Conservation (phyloP, 1,140 invertebrate genomes). For the Acyrthosiphon pisum region DNA sequence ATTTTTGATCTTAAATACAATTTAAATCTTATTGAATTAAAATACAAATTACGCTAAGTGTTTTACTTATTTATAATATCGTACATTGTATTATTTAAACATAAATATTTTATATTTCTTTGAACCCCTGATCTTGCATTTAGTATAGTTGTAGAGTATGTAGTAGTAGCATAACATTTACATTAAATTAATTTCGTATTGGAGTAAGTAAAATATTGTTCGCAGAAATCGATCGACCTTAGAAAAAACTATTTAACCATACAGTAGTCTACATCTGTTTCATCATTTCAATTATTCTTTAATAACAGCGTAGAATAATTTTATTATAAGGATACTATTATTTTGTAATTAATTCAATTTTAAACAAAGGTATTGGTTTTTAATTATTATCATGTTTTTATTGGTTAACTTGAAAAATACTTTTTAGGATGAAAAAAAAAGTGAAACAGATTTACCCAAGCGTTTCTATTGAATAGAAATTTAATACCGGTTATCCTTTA, state of each 20-base stretch:
- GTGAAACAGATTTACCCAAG: not conserved
- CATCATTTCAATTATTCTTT: not conserved
- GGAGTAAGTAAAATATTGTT: not conserved
- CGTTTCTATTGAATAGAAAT: not conserved
- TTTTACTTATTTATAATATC: not conserved
- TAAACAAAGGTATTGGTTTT: not conserved
- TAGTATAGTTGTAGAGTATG: not conserved
- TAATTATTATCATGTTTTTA: not conserved
- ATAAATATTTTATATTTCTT: not conserved
- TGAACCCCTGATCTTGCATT: not conserved
- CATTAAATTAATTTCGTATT: constrained; percentile 19
- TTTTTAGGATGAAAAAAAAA: not conserved
- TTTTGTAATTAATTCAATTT: not conserved
- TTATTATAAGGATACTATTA: not conserved
- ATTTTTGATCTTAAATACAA: not conserved
- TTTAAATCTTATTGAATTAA: not conserved
- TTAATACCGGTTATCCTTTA: not conserved
- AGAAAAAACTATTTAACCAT: not conserved
- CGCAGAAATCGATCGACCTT: not conserved
- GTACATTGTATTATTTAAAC: not conserved
- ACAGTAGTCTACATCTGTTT: not conserved
- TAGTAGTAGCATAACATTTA: not conserved
- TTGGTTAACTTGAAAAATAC: not conserved
- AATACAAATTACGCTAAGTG: not conserved
- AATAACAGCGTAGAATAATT: not conserved